A percentile compares a stretch with the other conserved stretches of the same genome.
Evolutionary conservation across 2,797 vertebrate genomes (phyloP).

Genomic region (Siniperca undulata): DNA sequence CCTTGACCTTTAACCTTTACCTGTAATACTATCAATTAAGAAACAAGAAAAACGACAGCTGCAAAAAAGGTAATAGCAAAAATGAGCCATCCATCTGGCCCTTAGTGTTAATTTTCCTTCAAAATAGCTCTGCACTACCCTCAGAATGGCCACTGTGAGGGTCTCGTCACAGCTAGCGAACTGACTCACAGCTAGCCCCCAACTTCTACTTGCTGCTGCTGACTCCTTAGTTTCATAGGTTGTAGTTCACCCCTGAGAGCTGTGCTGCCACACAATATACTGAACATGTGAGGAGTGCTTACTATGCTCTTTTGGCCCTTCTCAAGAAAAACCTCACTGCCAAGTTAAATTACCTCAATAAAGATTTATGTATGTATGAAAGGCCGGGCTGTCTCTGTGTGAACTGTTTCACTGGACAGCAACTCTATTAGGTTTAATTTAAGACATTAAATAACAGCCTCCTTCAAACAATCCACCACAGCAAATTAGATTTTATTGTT

Average conservation of each 20-base stretch:
- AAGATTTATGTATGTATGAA: conserved; percentile 74
- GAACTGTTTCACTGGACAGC: conserved; percentile 51
- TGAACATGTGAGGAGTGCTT: conserved; percentile 77
- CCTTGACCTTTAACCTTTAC: conserved; percentile 69
- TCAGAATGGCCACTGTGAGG: conserved; percentile 78
- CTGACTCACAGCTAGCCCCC: conserved; percentile 77
- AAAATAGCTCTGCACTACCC: conserved; percentile 59
- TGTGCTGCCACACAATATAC: conserved; percentile 76
- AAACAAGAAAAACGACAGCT: conserved; percentile 49
- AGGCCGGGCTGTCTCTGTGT: conserved; percentile 52
- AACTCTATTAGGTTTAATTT: conserved; percentile 65
- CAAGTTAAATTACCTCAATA: conserved; percentile 75
- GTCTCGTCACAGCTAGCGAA: conserved; percentile 81
- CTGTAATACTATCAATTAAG: conserved; percentile 59
- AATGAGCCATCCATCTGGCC: conserved; percentile 72
- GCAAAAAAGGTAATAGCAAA: conserved; percentile 58
- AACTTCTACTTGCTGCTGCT: conserved; percentile 77
- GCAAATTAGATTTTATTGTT: conserved; percentile 69
- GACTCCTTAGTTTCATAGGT: conserved; percentile 79
- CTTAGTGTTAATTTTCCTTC: conserved; percentile 73
- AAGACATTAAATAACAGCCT: conserved; percentile 60
- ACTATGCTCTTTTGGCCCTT: conserved; percentile 73
- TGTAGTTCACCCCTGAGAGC: conserved; percentile 84
- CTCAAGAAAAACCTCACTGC: conserved; percentile 61
- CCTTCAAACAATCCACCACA: conserved; percentile 50